Evolutionary conservation across 1,140 invertebrate species (phyloP), one percentile per base, ranked within the genome.

Genomic region (Drosophila miranda): DNA sequence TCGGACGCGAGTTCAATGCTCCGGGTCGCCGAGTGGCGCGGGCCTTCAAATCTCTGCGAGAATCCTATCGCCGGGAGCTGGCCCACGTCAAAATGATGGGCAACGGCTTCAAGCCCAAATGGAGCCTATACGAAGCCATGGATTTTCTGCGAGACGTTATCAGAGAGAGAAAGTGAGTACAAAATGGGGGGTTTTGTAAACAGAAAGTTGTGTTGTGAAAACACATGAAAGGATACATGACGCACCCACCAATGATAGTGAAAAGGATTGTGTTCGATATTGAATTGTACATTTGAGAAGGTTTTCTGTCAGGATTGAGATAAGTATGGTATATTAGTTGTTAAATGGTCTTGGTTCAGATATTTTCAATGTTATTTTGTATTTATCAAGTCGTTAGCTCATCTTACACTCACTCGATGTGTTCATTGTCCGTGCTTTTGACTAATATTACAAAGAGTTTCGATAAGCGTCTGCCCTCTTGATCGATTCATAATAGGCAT

Each of bases 41-140:
- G 14, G 89, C 89, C 13, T 90, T 90, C 13, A 90, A 90, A 64
- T 90, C 89, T 7, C 55, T 90, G 45, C 64, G 89, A n/a, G 89
- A 90, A 72, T 90, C 89, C 11, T 90, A 90, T 74, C 89, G 89
- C 19, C 86, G 89, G 1, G 89, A 90, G 51, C 57, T 90, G 63
- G 79, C 89, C 48, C 86, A 90, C 30, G 89, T 90, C 23, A 90
- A 90, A 53, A 6, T 88, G n/a, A 89, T 90, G 89, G 89, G 89
- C 14, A 84, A 68, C 42, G 89, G 80, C 14, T 90, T 90, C 43
- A 90, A 90, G 48, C 89, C 89, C 5, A 90, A 90, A 26, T 90
- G 89, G 89, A 88, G 89, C 52, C 75, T 90, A 0, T 90, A 89
- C 21, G 89, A 89, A 13, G 82, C 89, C 26, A 90, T 90, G 89